Percentiles rank a stretch among this genome's conserved stretches.
Conservation (phyloP, 2,797 vertebrate genomes). For the Numenius phaeopus region DNA sequence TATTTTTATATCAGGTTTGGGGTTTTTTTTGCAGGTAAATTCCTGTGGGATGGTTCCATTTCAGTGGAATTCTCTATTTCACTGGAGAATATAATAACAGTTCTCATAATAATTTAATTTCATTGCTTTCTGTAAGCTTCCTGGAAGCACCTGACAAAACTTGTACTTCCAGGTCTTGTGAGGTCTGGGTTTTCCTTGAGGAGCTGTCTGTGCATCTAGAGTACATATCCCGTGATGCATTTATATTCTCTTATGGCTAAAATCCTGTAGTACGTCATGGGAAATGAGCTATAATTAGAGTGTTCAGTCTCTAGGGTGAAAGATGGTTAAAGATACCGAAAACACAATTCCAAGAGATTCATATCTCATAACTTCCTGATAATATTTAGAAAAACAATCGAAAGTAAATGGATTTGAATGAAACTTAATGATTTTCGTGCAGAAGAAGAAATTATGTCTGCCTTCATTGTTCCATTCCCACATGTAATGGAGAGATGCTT, state of each 20-base stretch:
- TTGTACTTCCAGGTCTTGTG: neutral
- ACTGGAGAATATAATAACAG: neutral
- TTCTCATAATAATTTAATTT: neutral
- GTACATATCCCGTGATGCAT: neutral
- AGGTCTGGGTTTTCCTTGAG: neutral
- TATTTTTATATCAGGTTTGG: neutral
- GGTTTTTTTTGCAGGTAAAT: neutral
- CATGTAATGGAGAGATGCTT: neutral
- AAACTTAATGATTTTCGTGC: neutral
- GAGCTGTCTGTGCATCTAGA: neutral
- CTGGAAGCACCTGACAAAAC: neutral
- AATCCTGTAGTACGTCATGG: neutral
- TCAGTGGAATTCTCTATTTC: neutral
- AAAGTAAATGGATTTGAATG: neutral
- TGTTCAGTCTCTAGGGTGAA: neutral
- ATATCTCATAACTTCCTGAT: neutral
- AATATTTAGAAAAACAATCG: neutral
- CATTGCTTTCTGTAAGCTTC: neutral
- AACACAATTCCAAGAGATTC: neutral
- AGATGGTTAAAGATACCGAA: rapidly evolving
- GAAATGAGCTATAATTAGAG: neutral
- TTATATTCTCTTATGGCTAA: neutral
- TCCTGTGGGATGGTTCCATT: neutral
- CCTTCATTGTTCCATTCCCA: neutral
- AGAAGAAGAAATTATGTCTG: neutral